phyloP scores from a whole-genome alignment of 2,113 vertebrate species.

The Coracopsis vasa region DNA sequence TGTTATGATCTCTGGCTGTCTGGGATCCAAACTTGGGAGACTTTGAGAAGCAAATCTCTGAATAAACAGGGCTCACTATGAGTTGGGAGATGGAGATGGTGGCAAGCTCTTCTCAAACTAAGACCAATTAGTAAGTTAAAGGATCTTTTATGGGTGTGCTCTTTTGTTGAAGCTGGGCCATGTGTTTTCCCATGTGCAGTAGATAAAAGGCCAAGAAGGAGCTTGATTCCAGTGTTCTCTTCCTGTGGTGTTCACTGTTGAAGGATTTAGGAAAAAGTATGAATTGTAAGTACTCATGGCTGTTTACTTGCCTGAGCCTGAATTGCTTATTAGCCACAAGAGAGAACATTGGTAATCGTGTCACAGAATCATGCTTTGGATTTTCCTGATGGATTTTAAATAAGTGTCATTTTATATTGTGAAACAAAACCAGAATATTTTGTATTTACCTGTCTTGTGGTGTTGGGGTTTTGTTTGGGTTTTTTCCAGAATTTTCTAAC shows the following conservation, averaged over 20 bases:
- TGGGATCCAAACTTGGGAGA: neutral
- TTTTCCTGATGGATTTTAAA: neutral
- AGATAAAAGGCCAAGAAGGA: neutral
- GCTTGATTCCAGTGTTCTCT: neutral
- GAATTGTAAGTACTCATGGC: neutral
- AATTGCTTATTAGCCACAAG: neutral
- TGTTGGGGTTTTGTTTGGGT: neutral
- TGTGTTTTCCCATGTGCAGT: neutral
- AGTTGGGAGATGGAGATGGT: neutral
- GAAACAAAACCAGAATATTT: neutral
- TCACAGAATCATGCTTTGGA: neutral
- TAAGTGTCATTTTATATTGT: neutral
- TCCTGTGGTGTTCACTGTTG: neutral
- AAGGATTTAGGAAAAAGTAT: neutral
- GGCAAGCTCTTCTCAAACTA: neutral
- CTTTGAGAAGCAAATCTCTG: neutral
- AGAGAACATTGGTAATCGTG: neutral
- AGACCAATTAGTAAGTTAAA: neutral
- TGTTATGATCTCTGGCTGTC: neutral
- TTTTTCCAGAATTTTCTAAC: constrained; percentile 89
- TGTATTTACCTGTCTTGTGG: neutral
- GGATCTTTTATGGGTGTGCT: neutral
- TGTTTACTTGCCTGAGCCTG: neutral
- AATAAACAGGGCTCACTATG: neutral
- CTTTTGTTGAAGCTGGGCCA: neutral